A percentile compares a stretch with the other conserved stretches of the same genome.
phyloP scores from a whole-genome alignment of 2,113 vertebrate species.

The Calcarius ornatus region DNA sequence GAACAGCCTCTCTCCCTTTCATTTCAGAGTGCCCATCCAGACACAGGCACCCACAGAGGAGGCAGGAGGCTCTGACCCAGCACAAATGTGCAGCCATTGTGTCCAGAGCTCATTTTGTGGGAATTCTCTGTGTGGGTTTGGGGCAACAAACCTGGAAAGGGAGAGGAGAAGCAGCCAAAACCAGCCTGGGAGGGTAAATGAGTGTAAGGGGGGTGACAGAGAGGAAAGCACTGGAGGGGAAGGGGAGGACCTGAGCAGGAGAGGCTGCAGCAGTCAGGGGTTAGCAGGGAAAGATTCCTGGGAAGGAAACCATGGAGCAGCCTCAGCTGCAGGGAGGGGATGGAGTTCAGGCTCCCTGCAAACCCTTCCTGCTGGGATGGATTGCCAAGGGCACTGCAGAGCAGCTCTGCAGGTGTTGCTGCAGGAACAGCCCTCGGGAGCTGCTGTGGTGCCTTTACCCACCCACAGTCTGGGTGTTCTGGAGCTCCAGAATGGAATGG shows the following conservation, averaged over 20 bases:
- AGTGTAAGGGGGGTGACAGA: background rate
- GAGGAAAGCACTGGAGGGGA: background rate
- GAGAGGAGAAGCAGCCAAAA: background rate
- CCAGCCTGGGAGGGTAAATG: background rate
- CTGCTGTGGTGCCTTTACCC: background rate
- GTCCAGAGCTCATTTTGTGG: background rate
- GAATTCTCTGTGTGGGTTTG: background rate
- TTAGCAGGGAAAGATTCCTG: background rate
- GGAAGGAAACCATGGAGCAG: background rate
- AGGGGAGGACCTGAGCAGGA: background rate
- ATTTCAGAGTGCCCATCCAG: background rate
- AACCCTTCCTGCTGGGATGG: background rate
- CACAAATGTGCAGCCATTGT: background rate
- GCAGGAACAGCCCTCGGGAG: background rate
- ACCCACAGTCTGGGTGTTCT: fast-evolving
- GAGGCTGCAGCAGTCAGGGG: background rate
- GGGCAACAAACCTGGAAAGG: background rate
- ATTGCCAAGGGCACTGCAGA: background rate
- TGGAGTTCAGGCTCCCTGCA: background rate
- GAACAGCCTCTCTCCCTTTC: background rate
- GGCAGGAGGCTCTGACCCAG: background rate
- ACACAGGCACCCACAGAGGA: no score
- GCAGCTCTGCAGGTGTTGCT: background rate
- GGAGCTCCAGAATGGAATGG: background rate
- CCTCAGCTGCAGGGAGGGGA: background rate